Base-by-base conservation (phyloP, 2,888 invertebrate species). In the Pyrrhosoma nymphula region DNA sequence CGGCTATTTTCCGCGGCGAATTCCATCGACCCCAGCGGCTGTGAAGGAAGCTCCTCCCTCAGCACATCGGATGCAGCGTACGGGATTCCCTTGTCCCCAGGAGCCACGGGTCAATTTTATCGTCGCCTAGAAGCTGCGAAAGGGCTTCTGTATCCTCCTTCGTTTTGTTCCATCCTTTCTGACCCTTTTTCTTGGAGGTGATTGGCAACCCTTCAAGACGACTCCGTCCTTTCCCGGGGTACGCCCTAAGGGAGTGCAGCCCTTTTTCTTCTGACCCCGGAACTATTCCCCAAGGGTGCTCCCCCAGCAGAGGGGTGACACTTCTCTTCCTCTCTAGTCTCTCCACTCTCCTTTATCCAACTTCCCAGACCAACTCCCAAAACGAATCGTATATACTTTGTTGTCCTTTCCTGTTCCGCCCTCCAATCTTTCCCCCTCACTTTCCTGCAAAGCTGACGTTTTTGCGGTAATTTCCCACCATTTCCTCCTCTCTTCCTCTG, bases 401-500 rank as follows among this genome's bases (percentile, higher is more conserved):
- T 82, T 26, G 30, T 26, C 82, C 26, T 82, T 82, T n/a, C 69
- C 69, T 69, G 26, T 18, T 82, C 35, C 82, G 82, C 82, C 35
- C 82, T 82, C 82, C 35, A 30, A 82, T 35, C 30, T 26, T 20
- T 60, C 12, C n/a, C 35, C 75, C 35, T 82, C 75, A 16, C 75
- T 30, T 35, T 35, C 75, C 75, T 18, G 0, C 82, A 23, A 82
- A 35, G 82, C 35, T 16, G 26, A 82, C 82, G 82, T 82, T 82
- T 82, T 82, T 82, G 30, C 82, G 82, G 82, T 82, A 14, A 82
- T 82, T 82, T 82, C 82, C 82, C 82, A 26, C 82, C 35, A 82
- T 82, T 82, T 82, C 82, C 82, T 82, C 82, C n/a, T 63, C 20
- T 63, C 75, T 30, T 30, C 69, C 26, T 26, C 23, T 69, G n/a